A percentile compares a stretch with the other conserved stretches of the same genome.
Evolutionary conservation across 2,888 invertebrate species (phyloP).

Genomic region (Trissolcus brochymenae): DNA sequence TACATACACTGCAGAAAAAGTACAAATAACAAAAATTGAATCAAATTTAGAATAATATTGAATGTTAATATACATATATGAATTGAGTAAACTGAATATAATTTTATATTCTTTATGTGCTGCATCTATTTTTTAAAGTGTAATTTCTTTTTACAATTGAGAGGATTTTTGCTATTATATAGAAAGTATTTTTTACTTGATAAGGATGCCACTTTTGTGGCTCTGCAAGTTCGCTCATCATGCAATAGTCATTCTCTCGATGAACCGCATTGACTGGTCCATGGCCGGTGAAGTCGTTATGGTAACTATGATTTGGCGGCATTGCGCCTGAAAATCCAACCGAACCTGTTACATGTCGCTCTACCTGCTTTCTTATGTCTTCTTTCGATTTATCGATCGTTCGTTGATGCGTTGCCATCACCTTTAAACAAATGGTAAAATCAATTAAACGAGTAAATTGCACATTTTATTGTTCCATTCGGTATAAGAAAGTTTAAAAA

Average conservation of each 20-base stretch:
- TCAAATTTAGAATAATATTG: too few species aligned
- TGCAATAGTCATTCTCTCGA: conserved; percentile 62
- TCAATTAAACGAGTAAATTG: too few species aligned
- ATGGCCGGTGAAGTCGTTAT: conserved; percentile 62
- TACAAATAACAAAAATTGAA: too few species aligned
- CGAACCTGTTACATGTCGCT: conserved; percentile 61
- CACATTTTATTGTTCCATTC: conserved; percentile 4
- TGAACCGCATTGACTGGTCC: conserved; percentile 52
- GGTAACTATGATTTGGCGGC: conserved; percentile 59
- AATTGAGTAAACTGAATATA: too few species aligned
- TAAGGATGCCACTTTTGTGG: conserved; percentile 75
- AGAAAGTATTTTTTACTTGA: conserved; percentile 65
- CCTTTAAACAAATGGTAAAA: conserved; percentile 39
- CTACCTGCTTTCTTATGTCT: conserved; percentile 68
- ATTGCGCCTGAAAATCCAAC: conserved; percentile 61
- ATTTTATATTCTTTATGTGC: neutral
- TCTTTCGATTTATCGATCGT: conserved; percentile 70
- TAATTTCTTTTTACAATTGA: too few species aligned
- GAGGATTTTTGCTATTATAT: neutral
- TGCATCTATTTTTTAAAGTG: too few species aligned
- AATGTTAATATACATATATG: neutral
- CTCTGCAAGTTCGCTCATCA: conserved; percentile 68
- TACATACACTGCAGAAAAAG: neutral
- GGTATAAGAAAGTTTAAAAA: conserved; percentile 19
- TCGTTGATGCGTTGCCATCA: conserved; percentile 67